A percentile compares a stretch with the other conserved stretches of the same genome.
Conservation (phyloP, 2,113 vertebrate genomes). For the Hepsetus odoe region DNA sequence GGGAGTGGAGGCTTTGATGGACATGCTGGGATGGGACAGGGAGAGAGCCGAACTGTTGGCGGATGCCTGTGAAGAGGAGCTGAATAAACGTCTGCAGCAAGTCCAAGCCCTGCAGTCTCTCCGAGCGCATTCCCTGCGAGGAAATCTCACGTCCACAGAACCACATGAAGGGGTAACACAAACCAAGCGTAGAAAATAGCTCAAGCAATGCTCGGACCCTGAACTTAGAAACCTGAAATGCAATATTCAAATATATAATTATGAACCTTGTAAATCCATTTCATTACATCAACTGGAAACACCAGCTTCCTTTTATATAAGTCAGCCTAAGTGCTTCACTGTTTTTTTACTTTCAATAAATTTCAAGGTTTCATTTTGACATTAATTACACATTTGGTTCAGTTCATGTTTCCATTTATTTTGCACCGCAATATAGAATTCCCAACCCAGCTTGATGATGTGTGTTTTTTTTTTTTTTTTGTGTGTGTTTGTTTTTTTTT, state of each 20-base stretch:
- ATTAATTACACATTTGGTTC: not conserved
- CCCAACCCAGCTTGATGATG: no score
- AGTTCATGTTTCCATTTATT: not conserved
- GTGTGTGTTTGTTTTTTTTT: conserved; percentile 12
- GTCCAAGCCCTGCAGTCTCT: conserved; percentile 71
- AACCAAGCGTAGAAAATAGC: conserved; percentile 53
- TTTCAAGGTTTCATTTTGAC: not conserved
- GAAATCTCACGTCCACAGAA: conserved; percentile 27
- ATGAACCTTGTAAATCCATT: no score
- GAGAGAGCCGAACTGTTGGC: conserved; percentile 65
- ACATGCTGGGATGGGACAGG: conserved; percentile 68
- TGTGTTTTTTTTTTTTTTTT: no score
- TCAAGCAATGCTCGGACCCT: not conserved
- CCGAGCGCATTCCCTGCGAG: conserved; percentile 55
- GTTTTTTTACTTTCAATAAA: not conserved
- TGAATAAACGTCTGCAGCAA: conserved; percentile 68
- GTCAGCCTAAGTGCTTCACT: no score
- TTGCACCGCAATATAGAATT: not conserved
- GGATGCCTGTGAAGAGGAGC: conserved; percentile 69
- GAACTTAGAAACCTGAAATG: no score
- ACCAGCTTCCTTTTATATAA: no score
- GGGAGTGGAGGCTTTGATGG: conserved; percentile 63
- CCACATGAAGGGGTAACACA: conserved; percentile 1
- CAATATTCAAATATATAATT: no score
- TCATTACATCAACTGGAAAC: no score